phyloP scores from a whole-genome alignment of 2,888 invertebrate genomes.

The Oegoconia quadripuncta region DNA sequence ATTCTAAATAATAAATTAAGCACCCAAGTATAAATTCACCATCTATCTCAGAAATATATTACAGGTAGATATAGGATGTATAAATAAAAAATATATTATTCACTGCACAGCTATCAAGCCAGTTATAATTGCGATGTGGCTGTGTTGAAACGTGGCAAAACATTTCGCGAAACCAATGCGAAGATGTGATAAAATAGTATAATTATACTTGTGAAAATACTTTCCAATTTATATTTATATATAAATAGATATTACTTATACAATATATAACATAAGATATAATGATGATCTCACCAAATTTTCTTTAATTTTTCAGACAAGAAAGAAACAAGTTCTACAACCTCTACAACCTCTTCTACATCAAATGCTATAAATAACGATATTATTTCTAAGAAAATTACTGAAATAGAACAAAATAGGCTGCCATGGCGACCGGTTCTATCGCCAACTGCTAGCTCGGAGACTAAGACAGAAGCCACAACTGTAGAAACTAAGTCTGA shows the following conservation, averaged over 20 bases:
- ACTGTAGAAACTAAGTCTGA: constrained; percentile 48
- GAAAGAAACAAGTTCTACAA: constrained; percentile 39
- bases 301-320: constrained; percentile 51
- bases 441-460: constrained; percentile 29
- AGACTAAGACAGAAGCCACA: constrained; percentile 29
- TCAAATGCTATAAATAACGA: constrained; percentile 44
- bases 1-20: no score
- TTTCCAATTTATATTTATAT: no score
- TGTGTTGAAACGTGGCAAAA: no score
- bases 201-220: no score
- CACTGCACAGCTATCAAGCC: no score
- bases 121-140: no score
- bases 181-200: no score
- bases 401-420: constrained; percentile 52
- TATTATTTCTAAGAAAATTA: constrained; percentile 47
- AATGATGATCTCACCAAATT: neutral
- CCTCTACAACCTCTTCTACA: constrained; percentile 37
- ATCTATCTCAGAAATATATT: no score
- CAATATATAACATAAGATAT: neutral
- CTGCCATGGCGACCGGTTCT: constrained; percentile 47
- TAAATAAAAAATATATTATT: no score
- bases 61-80: no score
- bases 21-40: no score
- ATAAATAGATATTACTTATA: neutral
- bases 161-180: no score